phyloP scores from a whole-genome alignment of 2,888 invertebrate species.

The Chrysomela aeneicollis region DNA sequence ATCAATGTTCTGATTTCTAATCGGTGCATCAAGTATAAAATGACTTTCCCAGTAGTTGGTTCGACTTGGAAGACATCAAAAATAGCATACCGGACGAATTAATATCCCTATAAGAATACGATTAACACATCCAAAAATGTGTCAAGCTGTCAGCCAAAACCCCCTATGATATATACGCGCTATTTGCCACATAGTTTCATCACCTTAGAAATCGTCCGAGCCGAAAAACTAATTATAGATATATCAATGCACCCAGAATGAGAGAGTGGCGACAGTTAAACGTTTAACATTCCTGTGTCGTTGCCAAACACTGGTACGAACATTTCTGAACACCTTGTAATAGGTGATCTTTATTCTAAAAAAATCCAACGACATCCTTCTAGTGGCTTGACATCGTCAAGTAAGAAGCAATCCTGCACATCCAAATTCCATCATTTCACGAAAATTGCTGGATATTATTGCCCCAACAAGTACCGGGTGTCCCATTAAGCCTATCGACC shows the following conservation, averaged over 20 bases:
- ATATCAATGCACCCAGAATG: constrained; percentile 27
- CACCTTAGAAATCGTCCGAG: constrained; percentile 19
- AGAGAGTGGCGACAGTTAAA: constrained; percentile 34
- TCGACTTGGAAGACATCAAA: not conserved
- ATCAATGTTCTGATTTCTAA: too few species aligned
- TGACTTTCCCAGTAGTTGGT: too few species aligned
- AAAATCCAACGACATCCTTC: constrained; percentile 20
- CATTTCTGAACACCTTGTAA: constrained; percentile 36
- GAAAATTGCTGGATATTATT: not conserved
- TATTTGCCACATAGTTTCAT: constrained; percentile 17
- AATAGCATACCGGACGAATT: not conserved
- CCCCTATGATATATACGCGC: constrained; percentile 6
- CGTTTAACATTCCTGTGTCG: constrained; percentile 37
- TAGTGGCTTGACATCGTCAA: not conserved
- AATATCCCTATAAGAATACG: not conserved
- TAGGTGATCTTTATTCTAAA: constrained; percentile 28
- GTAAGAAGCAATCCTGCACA: not conserved
- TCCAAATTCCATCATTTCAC: constrained; percentile 1
- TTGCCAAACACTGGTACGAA: constrained; percentile 38
- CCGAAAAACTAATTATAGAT: constrained; percentile 33
- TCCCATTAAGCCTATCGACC: too few species aligned
- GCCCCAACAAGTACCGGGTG: not conserved
- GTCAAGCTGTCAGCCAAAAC: constrained; percentile 1
- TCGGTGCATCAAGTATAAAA: too few species aligned
- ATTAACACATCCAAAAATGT: not conserved